Base-by-base conservation (phyloP, 2,797 vertebrate species). In the Tangara arthus region DNA sequence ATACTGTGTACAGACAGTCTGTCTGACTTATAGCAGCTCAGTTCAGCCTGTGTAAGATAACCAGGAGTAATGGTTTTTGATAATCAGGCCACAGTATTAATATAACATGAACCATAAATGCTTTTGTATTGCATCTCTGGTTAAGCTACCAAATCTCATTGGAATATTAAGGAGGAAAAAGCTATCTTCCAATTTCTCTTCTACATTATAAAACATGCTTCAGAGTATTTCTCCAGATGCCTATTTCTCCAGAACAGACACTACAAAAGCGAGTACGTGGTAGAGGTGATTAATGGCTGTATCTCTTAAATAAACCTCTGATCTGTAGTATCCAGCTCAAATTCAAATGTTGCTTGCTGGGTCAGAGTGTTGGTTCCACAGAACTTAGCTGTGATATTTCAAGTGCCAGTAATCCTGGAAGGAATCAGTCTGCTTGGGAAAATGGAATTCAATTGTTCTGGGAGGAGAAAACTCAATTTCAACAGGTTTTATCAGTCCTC, bases 51-150 rank as follows among this genome's bases (percentile, higher is more conserved):
- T 44, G 95, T 95, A 96, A 98, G 97, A 98, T 97, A 98, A 98
- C 97, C 96, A 98, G 97, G 97, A 98, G 97, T 97, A 98, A 98
- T 98, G 97, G 88, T 80, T 98, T 98, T 97, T 98, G 97, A 98
- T 98, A 98, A 98, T 98, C 98, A 98, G 95, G 97, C 97, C 96
- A 95, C 96, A 96, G 95, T 97, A 98, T 98, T 98, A 98, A 98
- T 98, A 98, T 98, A 98, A 98, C 97, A 98, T 98, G 98, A 98
- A 98, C 97, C 95, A 96, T 97, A 97, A 98, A 97, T 94, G 96
- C 95, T 97, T 97, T 97, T 97, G 96, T 97, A 95, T 94, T 96
- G 94, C 90, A 89, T 97, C 90, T 95, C 97, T 91, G 93, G 97
- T 97, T 97, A 97, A 98, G 95, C 97, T 96, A 97, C 94, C 96